These are phyloP conservation scores for Drosophila austrosaltans DNA, from an alignment of 2,888 invertebrate genomes.

Conservation along the genomic window DNA sequence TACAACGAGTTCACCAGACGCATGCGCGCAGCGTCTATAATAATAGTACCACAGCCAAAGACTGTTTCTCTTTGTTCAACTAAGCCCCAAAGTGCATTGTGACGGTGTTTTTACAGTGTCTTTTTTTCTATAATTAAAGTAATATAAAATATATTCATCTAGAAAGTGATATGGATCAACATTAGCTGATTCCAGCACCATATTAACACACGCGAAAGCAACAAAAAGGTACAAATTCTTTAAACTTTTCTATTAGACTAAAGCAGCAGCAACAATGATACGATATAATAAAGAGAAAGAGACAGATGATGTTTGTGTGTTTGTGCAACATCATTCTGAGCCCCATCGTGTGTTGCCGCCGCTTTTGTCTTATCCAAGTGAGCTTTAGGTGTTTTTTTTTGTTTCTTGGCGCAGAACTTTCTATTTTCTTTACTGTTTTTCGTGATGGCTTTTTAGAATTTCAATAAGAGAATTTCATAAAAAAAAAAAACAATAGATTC, in stretches of 20 bases:
- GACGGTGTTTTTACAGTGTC: not conserved
- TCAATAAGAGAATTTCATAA: slow-evolving; percentile 2
- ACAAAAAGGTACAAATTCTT: slow-evolving; percentile 26
- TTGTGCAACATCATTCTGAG: not conserved
- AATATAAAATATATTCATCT: not conserved
- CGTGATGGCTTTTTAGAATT: slow-evolving; percentile 49
- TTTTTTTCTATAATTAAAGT: not conserved
- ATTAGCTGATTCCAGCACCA: slow-evolving; percentile 1
- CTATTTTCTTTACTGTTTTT: slow-evolving; percentile 81
- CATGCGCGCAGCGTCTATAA: slow-evolving; percentile 6
- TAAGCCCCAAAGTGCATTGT: slow-evolving; percentile 4
- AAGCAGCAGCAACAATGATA: slow-evolving; percentile 13
- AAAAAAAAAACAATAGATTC: not conserved
- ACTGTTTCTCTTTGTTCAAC: not conserved
- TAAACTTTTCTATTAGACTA: slow-evolving; percentile 1
- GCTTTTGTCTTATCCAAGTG: slow-evolving; percentile 5
- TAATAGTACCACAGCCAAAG: not conserved
- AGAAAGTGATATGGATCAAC: slow-evolving; percentile 52
- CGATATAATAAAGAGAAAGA: slow-evolving; percentile 4
- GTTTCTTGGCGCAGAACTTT: slow-evolving; percentile 73
- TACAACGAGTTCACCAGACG: not conserved
- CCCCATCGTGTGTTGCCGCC: not conserved
- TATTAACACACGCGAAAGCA: slow-evolving; percentile 7
- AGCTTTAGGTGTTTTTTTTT: slow-evolving; percentile 1
- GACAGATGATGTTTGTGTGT: not conserved